Percentiles rank a stretch among this genome's conserved stretches.
Conservation (phyloP, 2,113 vertebrate genomes). For the Elachura formosa region DNA sequence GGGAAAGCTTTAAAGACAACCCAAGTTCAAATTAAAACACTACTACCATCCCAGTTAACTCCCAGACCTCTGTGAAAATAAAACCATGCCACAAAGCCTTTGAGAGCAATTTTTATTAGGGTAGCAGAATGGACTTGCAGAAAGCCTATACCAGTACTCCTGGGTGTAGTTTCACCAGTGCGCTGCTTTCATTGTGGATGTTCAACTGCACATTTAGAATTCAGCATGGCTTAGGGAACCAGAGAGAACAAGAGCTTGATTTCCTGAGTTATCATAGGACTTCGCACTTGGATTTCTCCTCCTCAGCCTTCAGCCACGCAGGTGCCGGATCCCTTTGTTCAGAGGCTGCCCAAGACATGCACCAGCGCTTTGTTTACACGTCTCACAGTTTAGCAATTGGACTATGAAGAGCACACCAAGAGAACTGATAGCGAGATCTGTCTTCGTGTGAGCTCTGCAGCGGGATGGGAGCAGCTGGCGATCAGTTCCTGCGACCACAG, state of each 20-base stretch:
- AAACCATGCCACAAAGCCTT: constrained; percentile 55
- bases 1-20: not conserved
- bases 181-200: not conserved
- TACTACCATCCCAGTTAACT: not conserved
- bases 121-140: constrained; percentile 71
- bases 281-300: not conserved
- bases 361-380: not conserved
- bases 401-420: not conserved
- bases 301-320: not conserved
- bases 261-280: constrained; percentile 64
- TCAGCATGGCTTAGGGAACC: constrained; percentile 58
- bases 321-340: not conserved
- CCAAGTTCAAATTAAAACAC: not conserved
- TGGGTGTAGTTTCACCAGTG: constrained; percentile 29
- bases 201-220: constrained; percentile 31
- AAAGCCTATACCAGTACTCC: constrained; percentile 64
- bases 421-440: not conserved
- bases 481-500: not conserved
- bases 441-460: not conserved
- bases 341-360: not conserved
- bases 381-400: not conserved
- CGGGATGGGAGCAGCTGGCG: not conserved
- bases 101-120: constrained; percentile 76
- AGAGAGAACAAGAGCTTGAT: constrained; percentile 32
- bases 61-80: constrained; percentile 14